Evolutionary conservation across 1,140 invertebrate genomes (phyloP).

Genomic region (Kradibia gibbosae): DNA sequence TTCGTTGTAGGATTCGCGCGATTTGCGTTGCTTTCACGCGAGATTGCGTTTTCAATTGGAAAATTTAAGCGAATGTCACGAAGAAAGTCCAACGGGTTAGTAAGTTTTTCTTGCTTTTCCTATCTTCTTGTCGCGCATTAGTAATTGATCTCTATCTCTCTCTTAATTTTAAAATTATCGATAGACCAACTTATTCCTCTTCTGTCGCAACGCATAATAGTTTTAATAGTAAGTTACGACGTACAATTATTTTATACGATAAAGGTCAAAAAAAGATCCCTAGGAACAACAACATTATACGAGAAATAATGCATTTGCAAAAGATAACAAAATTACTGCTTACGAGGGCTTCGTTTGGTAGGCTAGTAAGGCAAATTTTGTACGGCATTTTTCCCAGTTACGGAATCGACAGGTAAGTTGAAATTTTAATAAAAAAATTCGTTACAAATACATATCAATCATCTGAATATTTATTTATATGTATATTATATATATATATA

Average conservation of each 20-base stretch:
- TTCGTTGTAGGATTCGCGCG: no score
- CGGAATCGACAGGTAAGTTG: conserved; percentile 34
- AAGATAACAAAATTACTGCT: conserved; percentile 56
- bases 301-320: conserved; percentile 57
- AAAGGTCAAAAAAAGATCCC: conserved; percentile 35
- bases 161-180: background rate
- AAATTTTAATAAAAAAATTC: background rate
- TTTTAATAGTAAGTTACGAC: background rate
- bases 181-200: background rate
- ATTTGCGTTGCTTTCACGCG: no score
- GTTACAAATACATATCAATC: no score
- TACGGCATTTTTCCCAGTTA: conserved; percentile 52
- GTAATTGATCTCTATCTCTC: background rate
- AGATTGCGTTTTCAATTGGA: no score
- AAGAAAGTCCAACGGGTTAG: background rate
- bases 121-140: background rate
- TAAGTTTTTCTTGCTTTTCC: background rate
- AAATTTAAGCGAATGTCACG: no score
- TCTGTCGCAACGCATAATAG: background rate
- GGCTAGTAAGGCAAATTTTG: conserved; percentile 57
- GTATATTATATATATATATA: background rate
- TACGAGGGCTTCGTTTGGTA: conserved; percentile 57
- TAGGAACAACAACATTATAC: conserved; percentile 30
- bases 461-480: background rate
- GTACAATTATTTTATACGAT: conserved; percentile 42